Base-by-base conservation (phyloP, 1,140 invertebrate genomes). In the Venustaconcha ellipsiformis region DNA sequence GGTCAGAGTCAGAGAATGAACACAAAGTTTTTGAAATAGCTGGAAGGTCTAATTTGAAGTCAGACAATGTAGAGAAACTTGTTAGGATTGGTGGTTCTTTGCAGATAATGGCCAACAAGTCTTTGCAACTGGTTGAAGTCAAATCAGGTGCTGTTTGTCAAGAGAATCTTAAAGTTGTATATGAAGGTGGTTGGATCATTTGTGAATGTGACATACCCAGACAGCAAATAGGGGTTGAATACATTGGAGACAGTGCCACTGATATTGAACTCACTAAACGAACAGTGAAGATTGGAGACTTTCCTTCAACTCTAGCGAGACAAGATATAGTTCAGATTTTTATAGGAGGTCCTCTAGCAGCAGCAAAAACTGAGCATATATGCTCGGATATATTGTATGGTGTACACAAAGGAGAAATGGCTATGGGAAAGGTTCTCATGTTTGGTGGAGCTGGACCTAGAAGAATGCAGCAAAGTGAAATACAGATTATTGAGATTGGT, bases 401-500 rank as follows among this genome's bases (percentile, higher is more conserved):
- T 72, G 18, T 26, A 48, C 63, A 57, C 17, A 62, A 17, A 66
- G 23, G 55, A 64, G n/a, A 72, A 8, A 18, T 5, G 55, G 57
- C 55, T 57, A 72, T 15, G 71, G 65, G 66, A 48, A 67, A 59
- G 57, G 26, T 72, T 65, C 62, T 72, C 18, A 64, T 66, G 66
- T 66, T 72, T 37, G n/a, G 65, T 20, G 71, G 71, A 66, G 26
- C 18, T 26, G 56, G 71, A 14, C 14, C 18, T 26, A 72, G 30
- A 26, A 15, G 37, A 48, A 48, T 66, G 17, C 11, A n/a, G 4
- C 48, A 18, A 64, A 57, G 11, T 26, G 14, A 65, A 66, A 63
- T 55, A 56, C 71, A 72, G 57, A 26, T 72, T 72, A 26, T 67
- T 23, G 57, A 66, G 48, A 59, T 72, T 66, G 71, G 71, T 57